These are phyloP conservation scores for Chelonia mydas DNA, from an alignment of 2,797 vertebrate genomes.

Conservation along the genomic window DNA sequence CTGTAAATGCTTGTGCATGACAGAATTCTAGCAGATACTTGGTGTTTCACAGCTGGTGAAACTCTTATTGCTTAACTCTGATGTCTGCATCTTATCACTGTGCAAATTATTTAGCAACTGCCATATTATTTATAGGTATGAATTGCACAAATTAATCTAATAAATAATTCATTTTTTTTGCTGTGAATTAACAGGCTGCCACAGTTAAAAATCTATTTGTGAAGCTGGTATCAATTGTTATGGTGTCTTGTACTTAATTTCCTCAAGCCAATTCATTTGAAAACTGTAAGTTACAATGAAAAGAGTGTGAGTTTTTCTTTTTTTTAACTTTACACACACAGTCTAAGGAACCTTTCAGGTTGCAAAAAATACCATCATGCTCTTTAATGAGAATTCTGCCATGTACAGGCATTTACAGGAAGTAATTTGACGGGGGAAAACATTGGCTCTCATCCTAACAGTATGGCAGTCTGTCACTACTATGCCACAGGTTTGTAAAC, in stretches of 20 bases:
- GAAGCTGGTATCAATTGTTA: conserved; percentile 38
- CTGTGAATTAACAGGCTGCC: conserved; percentile 67
- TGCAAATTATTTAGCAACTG: conserved; percentile 81
- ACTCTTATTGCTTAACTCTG: conserved; percentile 62
- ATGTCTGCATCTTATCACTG: conserved; percentile 72
- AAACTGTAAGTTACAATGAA: conserved; percentile 8
- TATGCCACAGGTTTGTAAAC: conserved; percentile 80
- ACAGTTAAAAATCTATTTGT: conserved; percentile 66
- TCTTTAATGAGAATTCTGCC: conserved; percentile 65
- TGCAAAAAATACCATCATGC: not conserved
- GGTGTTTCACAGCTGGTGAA: conserved; percentile 63
- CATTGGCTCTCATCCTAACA: conserved; percentile 75
- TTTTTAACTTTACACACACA: not conserved
- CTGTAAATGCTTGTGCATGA: conserved; percentile 54
- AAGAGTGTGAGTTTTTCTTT: not conserved
- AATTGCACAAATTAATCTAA: conserved; percentile 80
- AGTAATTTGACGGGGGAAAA: conserved; percentile 80
- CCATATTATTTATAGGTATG: conserved; percentile 81
- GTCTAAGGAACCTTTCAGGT: conserved; percentile 23
- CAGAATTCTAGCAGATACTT: conserved; percentile 62
- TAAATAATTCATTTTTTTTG: conserved; percentile 76
- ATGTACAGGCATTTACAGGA: conserved; percentile 63
- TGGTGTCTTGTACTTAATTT: conserved; percentile 12
- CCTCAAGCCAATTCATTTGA: conserved; percentile 46
- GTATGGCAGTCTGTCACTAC: conserved; percentile 70